phyloP scores from a whole-genome alignment of 2,113 vertebrate genomes.

The Dasypus novemcinctus region DNA sequence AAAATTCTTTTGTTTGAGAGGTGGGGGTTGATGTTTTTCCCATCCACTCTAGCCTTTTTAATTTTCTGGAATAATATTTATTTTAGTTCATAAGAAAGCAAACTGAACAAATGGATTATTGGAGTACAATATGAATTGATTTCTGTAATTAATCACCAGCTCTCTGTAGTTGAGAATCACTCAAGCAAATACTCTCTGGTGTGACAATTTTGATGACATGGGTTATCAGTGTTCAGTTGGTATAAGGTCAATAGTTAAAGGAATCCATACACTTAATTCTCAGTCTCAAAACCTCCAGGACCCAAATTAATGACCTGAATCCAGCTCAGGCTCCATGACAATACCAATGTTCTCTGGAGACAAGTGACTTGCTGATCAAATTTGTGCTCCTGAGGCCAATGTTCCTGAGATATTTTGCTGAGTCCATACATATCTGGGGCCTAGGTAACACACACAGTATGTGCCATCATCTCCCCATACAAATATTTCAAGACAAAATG shows the following conservation, averaged over 20 bases:
- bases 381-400: background rate
- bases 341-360: background rate
- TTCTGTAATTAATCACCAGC: background rate
- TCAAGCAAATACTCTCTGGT: background rate
- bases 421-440: background rate
- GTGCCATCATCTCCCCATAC: background rate
- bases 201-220: background rate
- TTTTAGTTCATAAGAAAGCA: background rate
- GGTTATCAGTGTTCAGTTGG: background rate
- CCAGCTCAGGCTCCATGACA: background rate
- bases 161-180: background rate
- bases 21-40: background rate
- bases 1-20: background rate
- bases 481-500: background rate
- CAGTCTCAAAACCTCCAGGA: background rate
- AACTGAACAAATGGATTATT: background rate
- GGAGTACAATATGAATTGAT: background rate
- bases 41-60: background rate
- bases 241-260: background rate
- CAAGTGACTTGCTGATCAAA: background rate
- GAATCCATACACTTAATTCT: background rate
- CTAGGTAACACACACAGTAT: background rate
- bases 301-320: background rate
- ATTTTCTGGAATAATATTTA: background rate
- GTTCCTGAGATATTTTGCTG: background rate